phyloP scores from a whole-genome alignment of 2,113 vertebrate genomes.

The Xyrauchen texanus region DNA sequence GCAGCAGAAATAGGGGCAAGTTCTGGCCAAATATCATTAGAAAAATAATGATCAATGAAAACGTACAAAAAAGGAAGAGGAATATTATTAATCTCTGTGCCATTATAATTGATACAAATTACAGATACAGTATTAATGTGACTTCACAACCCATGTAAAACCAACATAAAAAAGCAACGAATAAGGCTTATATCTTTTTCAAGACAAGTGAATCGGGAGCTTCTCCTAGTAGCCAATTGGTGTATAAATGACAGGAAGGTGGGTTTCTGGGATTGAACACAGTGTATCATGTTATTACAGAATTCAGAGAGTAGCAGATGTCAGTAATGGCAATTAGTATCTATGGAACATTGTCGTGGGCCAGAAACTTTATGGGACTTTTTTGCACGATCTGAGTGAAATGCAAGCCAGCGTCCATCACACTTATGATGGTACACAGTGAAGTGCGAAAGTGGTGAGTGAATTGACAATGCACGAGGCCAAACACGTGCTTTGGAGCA shows the following conservation, averaged over 20 bases:
- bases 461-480: background rate
- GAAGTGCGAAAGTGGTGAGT: background rate
- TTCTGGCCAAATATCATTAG: background rate
- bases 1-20: conserved; percentile 41
- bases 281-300: conserved; percentile 6
- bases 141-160: conserved; percentile 6
- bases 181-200: conserved; percentile 35
- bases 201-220: conserved; percentile 1
- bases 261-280: conserved; percentile 12
- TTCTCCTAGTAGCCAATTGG: conserved; percentile 20
- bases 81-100: background rate
- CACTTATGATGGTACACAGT: too few species aligned
- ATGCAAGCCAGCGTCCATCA: too few species aligned
- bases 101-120: conserved; percentile 4
- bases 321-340: too few species aligned
- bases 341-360: too few species aligned
- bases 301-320: background rate
- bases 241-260: background rate
- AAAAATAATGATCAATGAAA: background rate
- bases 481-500: conserved; percentile 43
- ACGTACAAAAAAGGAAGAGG: background rate
- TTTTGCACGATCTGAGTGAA: too few species aligned
- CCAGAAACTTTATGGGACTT: too few species aligned
- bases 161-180: background rate
- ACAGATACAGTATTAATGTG: conserved; percentile 1